A percentile compares a stretch with the other conserved stretches of the same genome.
phyloP scores from a whole-genome alignment of 1,140 invertebrate genomes.

The Psilanteris sp. region DNA sequence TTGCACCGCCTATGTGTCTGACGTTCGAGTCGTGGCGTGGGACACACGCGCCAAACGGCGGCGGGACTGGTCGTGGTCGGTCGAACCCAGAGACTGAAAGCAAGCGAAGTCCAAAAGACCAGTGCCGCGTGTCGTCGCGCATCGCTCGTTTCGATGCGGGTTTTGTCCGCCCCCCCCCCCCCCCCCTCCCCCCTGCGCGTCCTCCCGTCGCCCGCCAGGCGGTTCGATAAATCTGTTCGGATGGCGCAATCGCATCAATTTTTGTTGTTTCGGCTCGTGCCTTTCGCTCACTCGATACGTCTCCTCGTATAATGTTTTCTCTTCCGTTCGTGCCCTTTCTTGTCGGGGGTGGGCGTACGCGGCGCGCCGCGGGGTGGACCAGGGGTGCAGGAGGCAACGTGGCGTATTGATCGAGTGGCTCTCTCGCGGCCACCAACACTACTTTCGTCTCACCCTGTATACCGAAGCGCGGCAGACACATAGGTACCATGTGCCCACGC shows the following conservation, averaged over 20 bases:
- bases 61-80: too few relatives aligned
- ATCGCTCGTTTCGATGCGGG: too few relatives aligned
- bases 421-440: conserved; percentile 69
- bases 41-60: too few relatives aligned
- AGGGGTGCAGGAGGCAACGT: conserved; percentile 74
- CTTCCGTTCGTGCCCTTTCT: conserved; percentile 64
- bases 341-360: conserved; percentile 61
- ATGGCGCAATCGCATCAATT: conserved; percentile 64
- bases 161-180: too few relatives aligned
- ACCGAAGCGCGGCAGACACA: conserved; percentile 51
- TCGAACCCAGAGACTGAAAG: too few relatives aligned
- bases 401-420: conserved; percentile 80
- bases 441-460: conserved; percentile 60
- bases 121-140: too few relatives aligned
- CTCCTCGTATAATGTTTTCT: conserved; percentile 67
- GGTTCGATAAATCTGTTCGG: conserved; percentile 33
- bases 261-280: conserved; percentile 60
- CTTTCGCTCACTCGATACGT: conserved; percentile 69
- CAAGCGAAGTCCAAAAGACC: too few relatives aligned
- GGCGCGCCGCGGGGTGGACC: conserved; percentile 63
- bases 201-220: too few relatives aligned
- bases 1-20: too few relatives aligned
- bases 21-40: too few relatives aligned
- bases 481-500: conserved; percentile 61
- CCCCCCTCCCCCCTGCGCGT: too few relatives aligned